These are phyloP conservation scores for Blastobasis lacticolella DNA, from an alignment of 2,888 invertebrate genomes.

Conservation along the genomic window DNA sequence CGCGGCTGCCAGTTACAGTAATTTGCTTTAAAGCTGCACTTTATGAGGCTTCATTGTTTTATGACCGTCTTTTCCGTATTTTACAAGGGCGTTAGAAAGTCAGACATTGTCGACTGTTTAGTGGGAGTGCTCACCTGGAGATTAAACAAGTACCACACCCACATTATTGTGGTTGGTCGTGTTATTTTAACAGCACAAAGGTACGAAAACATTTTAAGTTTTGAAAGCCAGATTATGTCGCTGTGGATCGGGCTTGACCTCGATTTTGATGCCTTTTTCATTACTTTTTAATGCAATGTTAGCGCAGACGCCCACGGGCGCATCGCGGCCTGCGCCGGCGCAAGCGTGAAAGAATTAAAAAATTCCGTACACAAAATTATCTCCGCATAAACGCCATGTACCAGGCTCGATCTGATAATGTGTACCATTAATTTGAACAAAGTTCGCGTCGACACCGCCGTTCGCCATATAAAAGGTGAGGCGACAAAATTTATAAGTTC, in stretches of 20 bases:
- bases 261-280: neutral
- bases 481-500: slow-evolving; percentile 75
- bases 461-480: slow-evolving; percentile 70
- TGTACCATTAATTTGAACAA: slow-evolving; percentile 71
- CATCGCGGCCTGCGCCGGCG: neutral
- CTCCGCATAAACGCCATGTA: slow-evolving; percentile 73
- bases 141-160: no score
- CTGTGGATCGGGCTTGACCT: neutral
- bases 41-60: slow-evolving; percentile 55
- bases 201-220: no score
- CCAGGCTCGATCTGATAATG: slow-evolving; percentile 71
- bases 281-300: slow-evolving; percentile 19
- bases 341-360: slow-evolving; percentile 32
- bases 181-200: no score
- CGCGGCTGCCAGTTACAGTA: slow-evolving; percentile 40
- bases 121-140: neutral
- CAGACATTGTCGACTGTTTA: neutral
- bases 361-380: slow-evolving; percentile 66
- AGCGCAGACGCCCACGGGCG: slow-evolving; percentile 23
- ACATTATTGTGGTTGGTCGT: no score
- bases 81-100: slow-evolving; percentile 4
- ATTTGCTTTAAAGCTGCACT: slow-evolving; percentile 38
- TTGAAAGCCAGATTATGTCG: no score
- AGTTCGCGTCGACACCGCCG: slow-evolving; percentile 71
- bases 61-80: slow-evolving; percentile 14